Evolutionary conservation across 1,140 invertebrate genomes (phyloP).

Genomic region (Colletes latitarsis): DNA sequence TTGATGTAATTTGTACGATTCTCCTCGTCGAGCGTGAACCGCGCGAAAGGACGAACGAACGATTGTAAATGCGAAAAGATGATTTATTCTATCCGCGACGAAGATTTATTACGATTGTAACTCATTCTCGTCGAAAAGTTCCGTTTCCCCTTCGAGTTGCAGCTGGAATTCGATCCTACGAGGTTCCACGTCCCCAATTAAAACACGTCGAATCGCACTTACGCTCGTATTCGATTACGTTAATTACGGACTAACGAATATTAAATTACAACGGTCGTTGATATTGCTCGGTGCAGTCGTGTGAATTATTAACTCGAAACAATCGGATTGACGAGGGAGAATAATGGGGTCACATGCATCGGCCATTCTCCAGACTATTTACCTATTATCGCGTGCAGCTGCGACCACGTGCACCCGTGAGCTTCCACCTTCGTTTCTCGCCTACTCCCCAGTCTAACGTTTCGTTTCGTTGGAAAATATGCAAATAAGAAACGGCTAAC

Average conservation of each 20-base stretch:
- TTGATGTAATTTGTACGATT: too few relatives aligned
- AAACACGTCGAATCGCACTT: background rate
- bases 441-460: background rate
- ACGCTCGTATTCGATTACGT: background rate
- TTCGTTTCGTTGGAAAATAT: conserved; percentile 1
- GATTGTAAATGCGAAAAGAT: too few relatives aligned
- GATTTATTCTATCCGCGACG: too few relatives aligned
- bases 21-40: too few relatives aligned
- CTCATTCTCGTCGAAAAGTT: background rate
- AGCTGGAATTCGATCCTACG: background rate
- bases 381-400: conserved; percentile 25
- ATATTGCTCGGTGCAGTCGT: background rate
- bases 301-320: conserved; percentile 39
- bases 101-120: too few relatives aligned
- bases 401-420: background rate
- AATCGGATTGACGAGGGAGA: conserved; percentile 25
- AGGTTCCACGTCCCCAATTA: background rate
- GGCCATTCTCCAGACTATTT: conserved; percentile 23
- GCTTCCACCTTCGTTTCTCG: background rate
- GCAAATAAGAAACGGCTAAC: conserved; percentile 1
- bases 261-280: background rate
- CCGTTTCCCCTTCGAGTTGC: background rate
- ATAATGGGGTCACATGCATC: conserved; percentile 28
- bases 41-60: too few relatives aligned
- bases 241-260: conserved; percentile 12